These are phyloP conservation scores for Tangara arthus DNA, from an alignment of 2,797 vertebrate species.

Conservation along the genomic window DNA sequence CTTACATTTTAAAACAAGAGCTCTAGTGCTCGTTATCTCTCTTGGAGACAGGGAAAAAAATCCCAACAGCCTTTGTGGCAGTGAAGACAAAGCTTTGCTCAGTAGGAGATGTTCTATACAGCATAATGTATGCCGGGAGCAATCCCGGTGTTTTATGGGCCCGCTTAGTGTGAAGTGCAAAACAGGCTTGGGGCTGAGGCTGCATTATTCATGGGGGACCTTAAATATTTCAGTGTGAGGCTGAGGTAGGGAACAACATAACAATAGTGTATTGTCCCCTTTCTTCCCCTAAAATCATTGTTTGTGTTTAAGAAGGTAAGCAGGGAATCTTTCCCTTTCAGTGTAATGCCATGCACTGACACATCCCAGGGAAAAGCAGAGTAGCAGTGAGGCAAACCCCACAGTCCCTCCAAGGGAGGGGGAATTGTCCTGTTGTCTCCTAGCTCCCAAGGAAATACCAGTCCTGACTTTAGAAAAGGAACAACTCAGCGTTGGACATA, in stretches of 20 bases:
- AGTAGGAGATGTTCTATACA: not conserved
- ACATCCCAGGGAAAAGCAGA: not conserved
- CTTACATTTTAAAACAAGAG: not conserved
- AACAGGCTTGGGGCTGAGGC: slow-evolving; percentile 23
- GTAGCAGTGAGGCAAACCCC: rapidly evolving
- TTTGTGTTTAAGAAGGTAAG: not conserved
- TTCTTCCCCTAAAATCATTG: not conserved
- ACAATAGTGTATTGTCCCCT: not conserved
- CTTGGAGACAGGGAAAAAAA: not conserved
- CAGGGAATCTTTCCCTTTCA: not conserved
- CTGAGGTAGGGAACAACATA: not conserved
- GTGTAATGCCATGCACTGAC: not conserved
- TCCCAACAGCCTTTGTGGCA: not conserved
- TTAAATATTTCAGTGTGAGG: slow-evolving; percentile 54
- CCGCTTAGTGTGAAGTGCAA: slow-evolving; percentile 24
- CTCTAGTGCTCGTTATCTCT: not conserved
- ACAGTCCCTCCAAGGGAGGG: not conserved
- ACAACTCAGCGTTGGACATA: not conserved
- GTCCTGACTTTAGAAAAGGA: not conserved
- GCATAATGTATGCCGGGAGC: not conserved
- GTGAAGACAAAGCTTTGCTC: slow-evolving; percentile 9
- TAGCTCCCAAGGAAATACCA: not conserved
- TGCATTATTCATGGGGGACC: slow-evolving; percentile 60
- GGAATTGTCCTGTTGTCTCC: rapidly evolving
- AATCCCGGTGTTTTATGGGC: slow-evolving; percentile 27